Percentiles rank a stretch among this genome's conserved stretches.
Evolutionary conservation across 2,888 invertebrate genomes (phyloP).

Genomic region (Cheilosia vulpina): DNA sequence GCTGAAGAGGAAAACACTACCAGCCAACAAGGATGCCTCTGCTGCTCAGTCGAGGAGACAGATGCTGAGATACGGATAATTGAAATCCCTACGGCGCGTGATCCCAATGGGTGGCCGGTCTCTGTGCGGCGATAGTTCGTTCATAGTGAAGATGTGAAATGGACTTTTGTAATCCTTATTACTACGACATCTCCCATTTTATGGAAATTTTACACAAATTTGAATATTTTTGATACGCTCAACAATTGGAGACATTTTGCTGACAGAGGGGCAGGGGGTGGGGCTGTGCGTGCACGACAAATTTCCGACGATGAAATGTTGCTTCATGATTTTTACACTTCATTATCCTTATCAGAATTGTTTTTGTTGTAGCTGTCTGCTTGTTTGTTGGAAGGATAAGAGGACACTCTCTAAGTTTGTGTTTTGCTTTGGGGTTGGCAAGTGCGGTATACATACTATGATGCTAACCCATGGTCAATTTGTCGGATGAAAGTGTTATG

Average conservation of each 20-base stretch:
- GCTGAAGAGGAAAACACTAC: neutral
- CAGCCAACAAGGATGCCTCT: conserved; percentile 31
- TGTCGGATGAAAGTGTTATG: conserved; percentile 57
- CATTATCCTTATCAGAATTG: conserved; percentile 66
- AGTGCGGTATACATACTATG: neutral
- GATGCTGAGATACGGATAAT: conserved; percentile 74
- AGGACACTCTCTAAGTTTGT: neutral
- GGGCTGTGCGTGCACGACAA: conserved; percentile 28
- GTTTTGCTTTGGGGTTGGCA: conserved; percentile 17
- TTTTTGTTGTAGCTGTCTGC: conserved; percentile 20
- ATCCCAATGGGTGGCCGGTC: neutral
- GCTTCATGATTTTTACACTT: conserved; percentile 72
- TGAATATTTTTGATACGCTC: conserved; percentile 64
- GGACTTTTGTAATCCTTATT: conserved; percentile 70
- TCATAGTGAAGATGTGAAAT: conserved; percentile 66
- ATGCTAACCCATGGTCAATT: conserved; percentile 50
- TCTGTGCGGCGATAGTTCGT: conserved; percentile 28
- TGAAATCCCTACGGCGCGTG: conserved; percentile 60
- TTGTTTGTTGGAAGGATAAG: conserved; percentile 18
- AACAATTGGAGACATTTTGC: conserved; percentile 42
- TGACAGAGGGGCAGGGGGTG: neutral
- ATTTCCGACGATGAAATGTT: conserved; percentile 62
- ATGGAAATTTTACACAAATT: conserved; percentile 71
- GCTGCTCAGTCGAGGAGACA: conserved; percentile 60
- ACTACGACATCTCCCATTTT: conserved; percentile 57